Evolutionary conservation across 1,140 invertebrate genomes (phyloP), one percentile per base, ranked within the genome.

Genomic region (Drosophila sp.): DNA sequence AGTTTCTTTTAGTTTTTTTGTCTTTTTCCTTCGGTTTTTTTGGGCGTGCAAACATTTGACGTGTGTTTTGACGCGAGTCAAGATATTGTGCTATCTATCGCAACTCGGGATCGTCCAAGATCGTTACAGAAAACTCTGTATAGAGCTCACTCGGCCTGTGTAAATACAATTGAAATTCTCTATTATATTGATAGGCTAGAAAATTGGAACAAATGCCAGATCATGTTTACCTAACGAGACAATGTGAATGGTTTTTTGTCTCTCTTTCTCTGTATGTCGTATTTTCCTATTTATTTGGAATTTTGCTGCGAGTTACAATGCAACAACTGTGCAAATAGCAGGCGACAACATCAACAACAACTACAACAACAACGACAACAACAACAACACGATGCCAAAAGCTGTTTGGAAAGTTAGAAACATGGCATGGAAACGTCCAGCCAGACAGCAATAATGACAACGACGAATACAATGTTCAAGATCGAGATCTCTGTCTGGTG

Each of bases 21-120:
- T 29, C 33, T 25, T 55, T 60, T 72, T 79, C 58, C 60, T 70
- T 61, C 65, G 50, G 11, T 67, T 47, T 47, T 66, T 41, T 70
- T 81, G 83, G 79, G 70, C 80, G 80, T 75, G 72, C 80, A 89
- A 89, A 89, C 84, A 89, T 85, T 89, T 85, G 85, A 85, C 85
- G 85, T 89, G 85, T 89, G 85, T 89, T 89, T 79, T 89, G 85
- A 89, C 85, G 80, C 83, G 81, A 90, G 83, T 79, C 83, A 86
- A 86, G 70, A 76, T 73, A 72, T 47, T 29, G 58, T 33, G 3
- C 60, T 65, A 71, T n/a, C 11, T 33, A 38, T 11, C 35, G 35
- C 11, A 58, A 11, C 11, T 66, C 3, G 35, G 41, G 66, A 33
- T 30, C 60, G 61, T 70, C 70, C 61, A 66, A 79, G 82, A 85